These are phyloP conservation scores for Heloderma charlesbogerti DNA, from an alignment of 2,113 vertebrate genomes.

Conservation along the genomic window DNA sequence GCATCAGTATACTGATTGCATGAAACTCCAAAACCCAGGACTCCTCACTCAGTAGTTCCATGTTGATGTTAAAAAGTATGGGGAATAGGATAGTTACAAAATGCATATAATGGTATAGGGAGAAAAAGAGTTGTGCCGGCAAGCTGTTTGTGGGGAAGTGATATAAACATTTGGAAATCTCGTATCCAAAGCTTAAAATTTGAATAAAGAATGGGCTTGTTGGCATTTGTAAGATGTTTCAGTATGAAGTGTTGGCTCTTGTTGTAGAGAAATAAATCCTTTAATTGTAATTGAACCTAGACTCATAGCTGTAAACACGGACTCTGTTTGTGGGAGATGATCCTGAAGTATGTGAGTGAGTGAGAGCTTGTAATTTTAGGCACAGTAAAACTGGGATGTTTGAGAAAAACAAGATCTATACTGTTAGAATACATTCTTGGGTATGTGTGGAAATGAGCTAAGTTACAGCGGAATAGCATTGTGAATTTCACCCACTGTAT, in stretches of 20 bases:
- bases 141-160: background rate
- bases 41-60: background rate
- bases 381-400: background rate
- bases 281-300: background rate
- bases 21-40: background rate
- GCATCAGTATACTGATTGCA: background rate
- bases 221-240: background rate
- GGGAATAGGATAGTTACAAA: background rate
- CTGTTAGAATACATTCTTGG: background rate
- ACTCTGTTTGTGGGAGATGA: constrained; percentile 4
- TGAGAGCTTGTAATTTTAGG: background rate
- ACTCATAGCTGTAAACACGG: background rate
- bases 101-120: background rate
- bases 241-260: constrained; percentile 1
- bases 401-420: too few relatives aligned
- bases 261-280: background rate
- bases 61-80: background rate
- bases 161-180: background rate
- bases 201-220: background rate
- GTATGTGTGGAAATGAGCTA: too few relatives aligned
- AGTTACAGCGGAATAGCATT: background rate
- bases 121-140: too few relatives aligned
- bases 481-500: background rate
- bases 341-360: background rate
- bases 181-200: background rate